Evolutionary conservation across 2,888 invertebrate species (phyloP).

Genomic region (Nudaria mundana): DNA sequence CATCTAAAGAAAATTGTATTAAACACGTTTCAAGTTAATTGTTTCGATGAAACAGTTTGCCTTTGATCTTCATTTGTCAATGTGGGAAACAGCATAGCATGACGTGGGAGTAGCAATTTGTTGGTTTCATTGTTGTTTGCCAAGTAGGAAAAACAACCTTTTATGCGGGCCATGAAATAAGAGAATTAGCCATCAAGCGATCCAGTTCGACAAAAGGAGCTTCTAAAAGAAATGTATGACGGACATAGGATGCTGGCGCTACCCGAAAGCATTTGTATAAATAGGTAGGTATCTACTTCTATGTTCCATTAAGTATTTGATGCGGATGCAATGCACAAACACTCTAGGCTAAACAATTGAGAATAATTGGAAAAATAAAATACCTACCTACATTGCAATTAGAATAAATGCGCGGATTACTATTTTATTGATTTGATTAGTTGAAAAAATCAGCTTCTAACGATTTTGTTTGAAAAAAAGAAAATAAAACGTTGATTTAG

Average conservation of each 20-base stretch:
- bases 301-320: too few relatives aligned
- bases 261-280: too few relatives aligned
- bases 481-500: slow-evolving; percentile 13
- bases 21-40: slow-evolving; percentile 22
- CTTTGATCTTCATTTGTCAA: slow-evolving; percentile 35
- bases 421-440: not conserved
- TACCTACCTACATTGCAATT: too few relatives aligned
- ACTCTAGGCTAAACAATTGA: too few relatives aligned
- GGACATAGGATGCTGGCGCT: too few relatives aligned
- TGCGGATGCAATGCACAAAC: too few relatives aligned
- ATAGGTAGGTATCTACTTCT: too few relatives aligned
- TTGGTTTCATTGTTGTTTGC: slow-evolving; percentile 41
- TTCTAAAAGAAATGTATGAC: too few relatives aligned
- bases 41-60: slow-evolving; percentile 34
- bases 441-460: not conserved
- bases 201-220: too few relatives aligned
- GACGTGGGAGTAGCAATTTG: slow-evolving; percentile 26
- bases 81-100: slow-evolving; percentile 40
- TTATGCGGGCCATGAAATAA: slow-evolving; percentile 18
- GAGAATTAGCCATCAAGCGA: too few relatives aligned
- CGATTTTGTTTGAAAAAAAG: not conserved
- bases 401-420: not conserved
- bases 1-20: slow-evolving; percentile 1
- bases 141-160: slow-evolving; percentile 17
- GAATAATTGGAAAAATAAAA: too few relatives aligned